Evolutionary conservation across 2,888 invertebrate genomes (phyloP).

Genomic region (Gandaritis pyraliata): DNA sequence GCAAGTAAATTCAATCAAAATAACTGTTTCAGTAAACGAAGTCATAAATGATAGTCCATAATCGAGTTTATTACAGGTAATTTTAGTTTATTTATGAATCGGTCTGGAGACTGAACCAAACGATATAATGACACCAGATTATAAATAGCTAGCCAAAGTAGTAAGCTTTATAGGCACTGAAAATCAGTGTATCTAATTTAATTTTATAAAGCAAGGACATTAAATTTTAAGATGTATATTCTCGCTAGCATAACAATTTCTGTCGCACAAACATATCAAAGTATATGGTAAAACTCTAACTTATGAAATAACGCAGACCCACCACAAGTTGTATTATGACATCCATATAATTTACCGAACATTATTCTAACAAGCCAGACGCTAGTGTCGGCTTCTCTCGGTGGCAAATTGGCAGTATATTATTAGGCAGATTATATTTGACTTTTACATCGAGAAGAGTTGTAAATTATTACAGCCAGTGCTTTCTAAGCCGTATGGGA

Average conservation of each 20-base stretch:
- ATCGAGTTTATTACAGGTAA: constrained; percentile 22
- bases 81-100: constrained; percentile 17
- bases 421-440: constrained; percentile 9
- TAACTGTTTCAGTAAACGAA: constrained; percentile 40
- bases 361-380: constrained; percentile 10
- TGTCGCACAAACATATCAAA: background rate
- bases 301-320: constrained; percentile 6
- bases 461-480: background rate
- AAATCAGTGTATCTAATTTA: background rate
- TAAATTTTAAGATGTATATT: background rate
- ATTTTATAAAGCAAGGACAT: constrained; percentile 3
- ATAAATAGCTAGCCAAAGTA: background rate
- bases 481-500: constrained; percentile 6
- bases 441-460: constrained; percentile 3
- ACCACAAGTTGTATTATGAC: constrained; percentile 5
- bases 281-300: background rate
- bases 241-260: background rate
- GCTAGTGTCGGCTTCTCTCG: background rate
- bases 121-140: constrained; percentile 8
- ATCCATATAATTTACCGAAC: constrained; percentile 9
- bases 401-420: constrained; percentile 10
- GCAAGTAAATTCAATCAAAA: constrained; percentile 45
- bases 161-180: background rate
- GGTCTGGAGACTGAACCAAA: constrained; percentile 1
- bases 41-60: constrained; percentile 28